Evolutionary conservation across 53 echinoderm and acorn worm genomes (phyloP), one percentile per base, ranked within the genome.

Genomic region (Henricia sp.): DNA sequence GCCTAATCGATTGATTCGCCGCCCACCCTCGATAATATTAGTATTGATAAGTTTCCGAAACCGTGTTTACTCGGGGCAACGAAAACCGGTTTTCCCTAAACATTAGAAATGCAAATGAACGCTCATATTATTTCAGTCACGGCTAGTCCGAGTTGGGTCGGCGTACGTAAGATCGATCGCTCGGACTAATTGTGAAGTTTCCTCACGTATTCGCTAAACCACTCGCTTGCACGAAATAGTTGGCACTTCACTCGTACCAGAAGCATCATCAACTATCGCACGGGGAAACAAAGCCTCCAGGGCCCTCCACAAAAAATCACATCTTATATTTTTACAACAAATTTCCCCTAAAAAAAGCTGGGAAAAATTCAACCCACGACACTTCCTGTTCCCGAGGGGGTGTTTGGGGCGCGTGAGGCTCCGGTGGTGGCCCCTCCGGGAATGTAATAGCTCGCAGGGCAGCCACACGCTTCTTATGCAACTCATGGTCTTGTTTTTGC

Each of bases 71-170:
- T 64, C 64, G 32, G 1, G 64, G 39, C 57, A 40, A 44, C 12
- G 27, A 46, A 39, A 64, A 48, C 64, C 64, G 64, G 11, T 78
- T 78, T 64, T 60, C 29, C 3, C 44, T 24, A 53, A 76, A 19
- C 76, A 63, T 64, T 64, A 63, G 40, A 24, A 78, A 78, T 78
- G 78, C 78, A 78, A 78, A 78, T 78, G 63, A 21, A 6, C 44
- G 32, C 17, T 78, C 78, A 63, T 78, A 78, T 78, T 78, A 78
- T 78, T 78, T 78, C 78, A 78, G 78, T 78, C 78, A 78, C 78
- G 78, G 78, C 50, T 19, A 20, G 46, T 34, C 44, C 48, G 62
- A 14, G 21, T 46, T 33, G 63, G 64, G 62, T 9, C 17, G 40
- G 24, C 37, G 34, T 78, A 6, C 32, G 28, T n/a, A 20, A 46